Evolutionary conservation across 1,140 invertebrate species (phyloP), one percentile per base, ranked within the genome.

Genomic region (Lerema accius): DNA sequence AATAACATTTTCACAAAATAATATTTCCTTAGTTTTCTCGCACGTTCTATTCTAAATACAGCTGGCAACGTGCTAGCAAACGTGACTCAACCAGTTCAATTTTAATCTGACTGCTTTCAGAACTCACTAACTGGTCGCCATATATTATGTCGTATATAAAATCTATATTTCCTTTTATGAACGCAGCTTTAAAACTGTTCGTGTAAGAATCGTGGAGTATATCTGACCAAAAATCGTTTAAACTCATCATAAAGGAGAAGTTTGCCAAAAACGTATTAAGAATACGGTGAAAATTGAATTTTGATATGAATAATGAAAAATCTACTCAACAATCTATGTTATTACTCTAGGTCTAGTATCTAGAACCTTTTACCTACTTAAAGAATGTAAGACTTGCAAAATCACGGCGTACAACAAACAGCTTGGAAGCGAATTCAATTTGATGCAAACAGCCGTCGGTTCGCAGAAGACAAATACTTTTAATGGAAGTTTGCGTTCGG

Each of bases 401-500:
- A 4, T 32, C 9, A 32, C 9, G 28, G 28, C 9, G 4, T 32
- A 32, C 9, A 32, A 32, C 28, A 32, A 32, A 32, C 4, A 32
- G 28, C 28, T 32, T 32, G 28, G 9, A 32, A 32, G 9, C 28
- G 28, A 32, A 32, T 7, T 4, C 28, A 32, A 32, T 32, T 32
- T 32, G 2, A 23, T 23, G 28, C 9, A 32, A 32, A 32, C 9
- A 35, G 2, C 16, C 48, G n/a, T 7, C 28, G 17, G n/a, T 39
- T 37, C 10, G 23, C 14, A 13, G 11, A 42, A 55, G n/a, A 40
- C 17, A 55, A 55, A 42, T 42, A 42, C 50, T 42, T 43, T 26
- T 28, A 64, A 65, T 55, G 32, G 58, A 64, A 63, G 59, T 53
- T 50, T 46, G 63, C 45, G 62, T 64, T 71, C 62, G 43, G 50